These are phyloP conservation scores for Argyra leucocephala DNA, from an alignment of 2,888 invertebrate species.

Conservation along the genomic window DNA sequence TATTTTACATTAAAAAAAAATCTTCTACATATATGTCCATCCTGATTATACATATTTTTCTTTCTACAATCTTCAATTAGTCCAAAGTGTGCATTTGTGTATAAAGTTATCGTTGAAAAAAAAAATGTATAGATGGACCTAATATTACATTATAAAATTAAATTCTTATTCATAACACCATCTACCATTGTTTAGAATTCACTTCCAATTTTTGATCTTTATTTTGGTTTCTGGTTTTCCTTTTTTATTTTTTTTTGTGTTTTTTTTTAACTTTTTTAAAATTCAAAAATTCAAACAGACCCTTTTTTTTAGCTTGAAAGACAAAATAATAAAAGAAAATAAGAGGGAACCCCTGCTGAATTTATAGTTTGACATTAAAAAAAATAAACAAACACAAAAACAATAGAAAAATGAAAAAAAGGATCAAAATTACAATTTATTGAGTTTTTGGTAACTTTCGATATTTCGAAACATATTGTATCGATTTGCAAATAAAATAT, in stretches of 20 bases:
- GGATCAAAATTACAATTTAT: not conserved
- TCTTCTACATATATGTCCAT: no score
- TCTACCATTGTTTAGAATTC: no score
- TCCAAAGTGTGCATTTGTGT: no score
- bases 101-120: no score
- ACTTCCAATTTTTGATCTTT: not conserved
- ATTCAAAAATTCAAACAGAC: not conserved
- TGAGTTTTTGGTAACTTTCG: conserved; percentile 3
- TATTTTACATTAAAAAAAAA: no score
- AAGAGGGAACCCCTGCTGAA: not conserved
- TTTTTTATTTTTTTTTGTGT: not conserved
- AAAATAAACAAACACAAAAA: not conserved
- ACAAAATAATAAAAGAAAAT: not conserved
- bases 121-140: no score
- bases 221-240: not conserved
- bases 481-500: conserved; percentile 4
- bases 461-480: conserved; percentile 2
- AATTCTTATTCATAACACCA: no score
- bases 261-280: not conserved
- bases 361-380: not conserved
- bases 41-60: no score
- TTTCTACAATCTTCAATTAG: no score
- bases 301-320: not conserved
- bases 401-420: not conserved
- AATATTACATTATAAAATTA: no score